Evolutionary conservation across 1,140 invertebrate species (phyloP).

Genomic region (Pristionchus pacificus): DNA sequence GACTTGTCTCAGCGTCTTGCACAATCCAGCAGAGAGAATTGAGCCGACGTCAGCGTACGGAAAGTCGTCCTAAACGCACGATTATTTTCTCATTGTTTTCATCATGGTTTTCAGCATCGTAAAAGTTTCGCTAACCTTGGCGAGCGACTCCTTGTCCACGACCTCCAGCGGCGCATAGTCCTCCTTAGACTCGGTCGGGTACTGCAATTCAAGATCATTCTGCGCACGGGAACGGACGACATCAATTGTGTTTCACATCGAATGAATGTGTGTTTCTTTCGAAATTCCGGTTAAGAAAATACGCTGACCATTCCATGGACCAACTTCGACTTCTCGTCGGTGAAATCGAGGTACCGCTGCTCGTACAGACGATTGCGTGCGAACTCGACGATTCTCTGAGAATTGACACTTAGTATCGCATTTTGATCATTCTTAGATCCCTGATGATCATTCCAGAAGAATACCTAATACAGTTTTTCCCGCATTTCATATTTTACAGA

Average conservation of each 20-base stretch:
- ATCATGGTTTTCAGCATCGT: too few relatives aligned
- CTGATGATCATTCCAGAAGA: not conserved
- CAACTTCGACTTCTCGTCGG: not conserved
- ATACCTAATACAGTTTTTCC: not conserved
- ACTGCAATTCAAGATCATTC: too few relatives aligned
- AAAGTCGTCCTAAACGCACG: not conserved
- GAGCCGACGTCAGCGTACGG: not conserved
- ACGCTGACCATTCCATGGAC: not conserved
- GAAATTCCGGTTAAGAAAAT: not conserved
- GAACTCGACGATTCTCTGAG: not conserved
- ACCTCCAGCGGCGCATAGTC: not conserved
- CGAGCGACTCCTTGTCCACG: not conserved
- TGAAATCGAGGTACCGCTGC: not conserved
- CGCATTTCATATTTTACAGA: too few relatives aligned
- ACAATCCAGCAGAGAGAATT: not conserved
- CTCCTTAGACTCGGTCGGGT: not conserved
- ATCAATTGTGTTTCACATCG: not conserved
- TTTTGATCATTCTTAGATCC: not conserved
- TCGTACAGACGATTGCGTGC: not conserved
- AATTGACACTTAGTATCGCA: not conserved
- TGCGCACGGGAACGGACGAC: too few relatives aligned
- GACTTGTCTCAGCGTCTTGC: not conserved
- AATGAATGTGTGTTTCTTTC: not conserved
- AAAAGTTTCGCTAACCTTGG: too few relatives aligned
- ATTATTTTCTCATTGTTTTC: too few relatives aligned